Base-by-base conservation (phyloP, 2,888 invertebrate species). In the Dusona sp. region DNA sequence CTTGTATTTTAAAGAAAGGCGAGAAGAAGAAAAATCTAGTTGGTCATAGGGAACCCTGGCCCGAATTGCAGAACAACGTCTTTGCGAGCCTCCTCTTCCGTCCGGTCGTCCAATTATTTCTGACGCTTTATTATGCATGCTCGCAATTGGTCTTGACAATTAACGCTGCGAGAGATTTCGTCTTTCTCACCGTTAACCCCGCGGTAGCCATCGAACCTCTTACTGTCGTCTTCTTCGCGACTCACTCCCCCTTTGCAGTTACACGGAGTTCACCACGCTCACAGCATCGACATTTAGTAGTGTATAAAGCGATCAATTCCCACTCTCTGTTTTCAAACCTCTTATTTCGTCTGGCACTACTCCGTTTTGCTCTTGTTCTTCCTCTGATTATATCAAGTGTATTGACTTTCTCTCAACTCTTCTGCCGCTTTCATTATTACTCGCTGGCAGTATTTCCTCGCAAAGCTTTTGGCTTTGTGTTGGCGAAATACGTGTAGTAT, bases 91-190 rank as follows among this genome's bases (percentile, higher is more conserved):
- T 87, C 86, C 87, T 88, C 83, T 84, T 89, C 87, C 90, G 89
- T 88, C 86, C 88, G 88, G 86, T 89, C 90, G 88, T 91, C 91
- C 92, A 93, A 93, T 93, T 93, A 93, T 92, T 91, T 90, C 90
- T 86, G 88, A 90, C 89, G 90, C 89, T 90, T 83, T 70, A 79
- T 83, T 90, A 82, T 87, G 87, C 87, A 77, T 80, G 83, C 86
- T 73, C 83, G 90, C 90, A 91, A 92, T 89, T 90, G 90, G 88
- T 86, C 89, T 75, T 89, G 89, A 92, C 91, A 91, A 92, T 93
- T 91, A 92, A 91, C 88, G 90, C 89, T 88, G 70, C 74, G 79
- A 48, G 57, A 68, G 84, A 73, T 84, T 86, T 85, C 82, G 83
- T 86, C 85, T 89, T 88, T 85, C 85, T 87, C 83, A 83, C 86